Evolutionary conservation across 2,797 vertebrate genomes (phyloP).

Genomic region (Nannoperca obscura): DNA sequence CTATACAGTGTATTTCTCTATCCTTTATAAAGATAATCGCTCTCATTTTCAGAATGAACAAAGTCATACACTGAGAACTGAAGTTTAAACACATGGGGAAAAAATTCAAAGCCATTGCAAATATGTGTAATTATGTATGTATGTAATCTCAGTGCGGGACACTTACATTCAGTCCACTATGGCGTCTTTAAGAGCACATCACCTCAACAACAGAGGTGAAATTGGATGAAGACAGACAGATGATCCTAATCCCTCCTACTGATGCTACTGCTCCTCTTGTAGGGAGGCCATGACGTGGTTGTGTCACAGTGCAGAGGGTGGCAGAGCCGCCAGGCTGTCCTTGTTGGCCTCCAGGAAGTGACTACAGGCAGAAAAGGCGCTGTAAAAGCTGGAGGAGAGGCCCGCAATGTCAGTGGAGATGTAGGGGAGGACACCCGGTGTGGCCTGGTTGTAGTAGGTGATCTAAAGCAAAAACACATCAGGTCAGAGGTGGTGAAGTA

Average conservation of each 20-base stretch:
- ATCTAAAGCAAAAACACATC: conserved; percentile 83
- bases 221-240: conserved; percentile 1
- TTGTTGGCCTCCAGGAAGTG: conserved; percentile 91
- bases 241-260: conserved; percentile 10
- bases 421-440: conserved; percentile 90
- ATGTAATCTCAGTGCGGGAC: conserved; percentile 1
- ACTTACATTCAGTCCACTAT: conserved; percentile 23
- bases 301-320: conserved; percentile 49
- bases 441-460: conserved; percentile 96
- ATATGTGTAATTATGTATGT: background rate
- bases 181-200: background rate
- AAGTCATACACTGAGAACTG: conserved; percentile 2
- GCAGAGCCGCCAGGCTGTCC: conserved; percentile 67
- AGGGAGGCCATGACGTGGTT: background rate
- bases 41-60: conserved; percentile 14
- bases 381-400: conserved; percentile 91
- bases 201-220: conserved; percentile 1
- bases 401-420: conserved; percentile 93
- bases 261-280: conserved; percentile 20
- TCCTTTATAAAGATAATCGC: background rate
- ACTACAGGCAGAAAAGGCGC: conserved; percentile 89
- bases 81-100: background rate
- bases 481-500: background rate
- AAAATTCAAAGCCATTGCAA: conserved; percentile 13
- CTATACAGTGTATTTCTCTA: conserved; percentile 5